Evolutionary conservation across 2,888 invertebrate genomes (phyloP), one percentile per base, ranked within the genome.

Genomic region (Drosophila ustulata): DNA sequence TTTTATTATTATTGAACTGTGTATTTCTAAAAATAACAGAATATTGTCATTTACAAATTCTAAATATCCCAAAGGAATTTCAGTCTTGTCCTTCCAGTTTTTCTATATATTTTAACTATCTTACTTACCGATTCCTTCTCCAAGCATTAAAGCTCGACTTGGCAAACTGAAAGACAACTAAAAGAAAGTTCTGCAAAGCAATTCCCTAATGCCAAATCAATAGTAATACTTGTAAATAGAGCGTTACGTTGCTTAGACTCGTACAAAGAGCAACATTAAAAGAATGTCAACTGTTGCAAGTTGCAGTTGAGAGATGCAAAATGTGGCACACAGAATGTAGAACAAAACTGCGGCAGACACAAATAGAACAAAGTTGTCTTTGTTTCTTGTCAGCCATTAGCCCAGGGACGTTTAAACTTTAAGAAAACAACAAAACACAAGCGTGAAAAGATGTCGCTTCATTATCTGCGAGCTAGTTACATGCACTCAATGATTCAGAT

Each of bases 361-460:
- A 81, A 81, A 64, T 71, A 68, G 77, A 63, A 82, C 85, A 71
- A 62, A 58, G 73, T 65, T 81, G 73, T 63, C 76, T 65, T 58
- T 52, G 75, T 55, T 64, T 62, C 68, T 52, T 52, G 69, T 52
- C 69, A 62, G 72, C 39, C 69, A 28, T 53, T 32, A 39, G 53
- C 62, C 41, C 46, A 30, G 57, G 13, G 18, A 39, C 52, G 43
- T 32, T 50, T 26, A 37, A 57, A 26, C 26, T 47, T 45, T 34
- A 25, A 45, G 55, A 39, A 32, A 57, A 9, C n/a, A 34, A 11
- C 8, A 26, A 25, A 13, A 46, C 8, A 51, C n/a, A 3, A n/a
- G n/a, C 5, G 2, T 25, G 2, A 47, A 34, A 26, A 34, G 7
- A 37, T 13, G 34, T 13, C 30, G 13, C 43, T 34, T 23, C 46